Evolutionary conservation across 2,888 invertebrate species (phyloP).

Genomic region (Meteorus cinctellus): DNA sequence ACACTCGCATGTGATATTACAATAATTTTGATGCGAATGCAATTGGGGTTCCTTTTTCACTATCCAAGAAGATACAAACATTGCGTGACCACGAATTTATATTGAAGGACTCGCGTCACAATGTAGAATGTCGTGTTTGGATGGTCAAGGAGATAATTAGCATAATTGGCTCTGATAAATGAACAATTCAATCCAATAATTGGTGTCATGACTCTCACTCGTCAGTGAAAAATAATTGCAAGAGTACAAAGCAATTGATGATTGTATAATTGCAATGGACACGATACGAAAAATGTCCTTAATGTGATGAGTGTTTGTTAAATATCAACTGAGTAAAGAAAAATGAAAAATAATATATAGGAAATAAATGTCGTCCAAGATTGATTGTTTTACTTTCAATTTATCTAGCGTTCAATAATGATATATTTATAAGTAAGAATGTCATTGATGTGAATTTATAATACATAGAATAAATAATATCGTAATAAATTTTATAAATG

Average conservation of each 20-base stretch:
- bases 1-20: no score
- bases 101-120: no score
- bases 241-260: no score
- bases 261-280: no score
- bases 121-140: background rate
- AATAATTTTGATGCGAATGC: no score
- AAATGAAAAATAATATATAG: no score
- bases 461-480: background rate
- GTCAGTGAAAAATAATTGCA: no score
- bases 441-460: conserved; percentile 43
- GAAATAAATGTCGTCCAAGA: no score
- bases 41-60: background rate
- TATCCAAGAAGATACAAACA: background rate
- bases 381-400: background rate
- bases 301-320: no score
- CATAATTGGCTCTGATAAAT: background rate
- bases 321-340: no score
- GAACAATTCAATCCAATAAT: background rate
- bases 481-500: background rate
- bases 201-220: no score
- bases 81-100: background rate
- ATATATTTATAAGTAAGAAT: conserved; percentile 26
- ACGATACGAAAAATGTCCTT: no score
- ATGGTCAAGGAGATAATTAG: background rate
- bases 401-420: background rate